Evolutionary conservation across 2,888 invertebrate species (phyloP).

Genomic region (Nephrotoma guestfalica): DNA sequence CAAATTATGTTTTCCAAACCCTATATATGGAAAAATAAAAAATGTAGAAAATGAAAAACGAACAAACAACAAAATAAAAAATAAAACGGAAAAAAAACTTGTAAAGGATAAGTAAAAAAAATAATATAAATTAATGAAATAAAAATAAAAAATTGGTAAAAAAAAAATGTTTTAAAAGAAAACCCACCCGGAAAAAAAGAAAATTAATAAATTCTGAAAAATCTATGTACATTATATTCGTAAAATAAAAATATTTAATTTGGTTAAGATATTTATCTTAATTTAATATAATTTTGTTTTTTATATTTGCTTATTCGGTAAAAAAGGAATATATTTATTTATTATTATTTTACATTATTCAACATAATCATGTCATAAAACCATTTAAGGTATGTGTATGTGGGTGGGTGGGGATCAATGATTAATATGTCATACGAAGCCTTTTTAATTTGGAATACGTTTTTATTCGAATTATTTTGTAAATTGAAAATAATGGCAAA

Average conservation of each 20-base stretch:
- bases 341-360: no score
- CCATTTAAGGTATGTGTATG: no score
- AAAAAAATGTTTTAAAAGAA: neutral
- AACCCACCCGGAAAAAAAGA: neutral
- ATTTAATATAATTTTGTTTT: neutral
- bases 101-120: neutral
- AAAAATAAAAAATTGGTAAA: neutral
- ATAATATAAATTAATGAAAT: neutral
- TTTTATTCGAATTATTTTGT: no score
- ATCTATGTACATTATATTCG: neutral
- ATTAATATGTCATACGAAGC: no score
- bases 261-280: neutral
- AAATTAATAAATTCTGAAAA: neutral
- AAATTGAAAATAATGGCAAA: no score
- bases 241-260: neutral
- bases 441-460: no score
- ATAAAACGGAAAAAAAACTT: neutral
- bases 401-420: no score
- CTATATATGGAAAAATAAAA: neutral
- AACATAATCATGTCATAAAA: no score
- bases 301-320: neutral
- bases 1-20: neutral
- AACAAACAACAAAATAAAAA: neutral
- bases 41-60: neutral
- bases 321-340: no score